Conservation (phyloP, 2,888 invertebrate genomes). For the Eupithecia dodoneata region DNA sequence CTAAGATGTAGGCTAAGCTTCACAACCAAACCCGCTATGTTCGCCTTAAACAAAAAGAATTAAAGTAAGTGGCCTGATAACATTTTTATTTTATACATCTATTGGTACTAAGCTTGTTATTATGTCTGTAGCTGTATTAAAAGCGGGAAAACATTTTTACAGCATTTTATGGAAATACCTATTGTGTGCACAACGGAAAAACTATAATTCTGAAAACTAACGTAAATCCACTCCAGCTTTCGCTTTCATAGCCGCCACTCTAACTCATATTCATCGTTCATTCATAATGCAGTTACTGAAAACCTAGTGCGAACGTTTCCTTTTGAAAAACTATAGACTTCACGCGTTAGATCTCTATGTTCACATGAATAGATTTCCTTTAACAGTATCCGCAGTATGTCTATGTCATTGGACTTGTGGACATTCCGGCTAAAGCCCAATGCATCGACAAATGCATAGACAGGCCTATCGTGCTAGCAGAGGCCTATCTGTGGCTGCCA, state of each 20-base stretch:
- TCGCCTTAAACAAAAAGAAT: not conserved
- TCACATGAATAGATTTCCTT: not conserved
- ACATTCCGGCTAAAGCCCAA: conserved; percentile 19
- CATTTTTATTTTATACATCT: not conserved
- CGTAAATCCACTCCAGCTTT: not conserved
- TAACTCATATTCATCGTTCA: not conserved
- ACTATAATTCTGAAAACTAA: not conserved
- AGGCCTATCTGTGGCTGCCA: conserved; percentile 9
- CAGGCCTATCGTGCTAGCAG: conserved; percentile 9
- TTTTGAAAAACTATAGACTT: not conserved
- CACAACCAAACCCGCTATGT: too few relatives aligned
- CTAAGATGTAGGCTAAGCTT: too few relatives aligned
- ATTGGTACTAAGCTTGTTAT: not conserved
- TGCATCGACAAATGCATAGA: conserved; percentile 16
- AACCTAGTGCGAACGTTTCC: not conserved
- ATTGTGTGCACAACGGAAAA: not conserved
- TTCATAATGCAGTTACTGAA: not conserved
- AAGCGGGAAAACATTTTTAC: not conserved
- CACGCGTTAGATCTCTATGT: not conserved
- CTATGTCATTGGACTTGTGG: conserved; percentile 2
- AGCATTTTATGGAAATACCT: not conserved
- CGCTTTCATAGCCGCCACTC: not conserved
- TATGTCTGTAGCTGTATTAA: not conserved
- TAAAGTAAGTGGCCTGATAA: not conserved
- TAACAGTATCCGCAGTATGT: conserved; percentile 6